phyloP scores from a whole-genome alignment of 2,888 invertebrate species.

The Thera britannica region DNA sequence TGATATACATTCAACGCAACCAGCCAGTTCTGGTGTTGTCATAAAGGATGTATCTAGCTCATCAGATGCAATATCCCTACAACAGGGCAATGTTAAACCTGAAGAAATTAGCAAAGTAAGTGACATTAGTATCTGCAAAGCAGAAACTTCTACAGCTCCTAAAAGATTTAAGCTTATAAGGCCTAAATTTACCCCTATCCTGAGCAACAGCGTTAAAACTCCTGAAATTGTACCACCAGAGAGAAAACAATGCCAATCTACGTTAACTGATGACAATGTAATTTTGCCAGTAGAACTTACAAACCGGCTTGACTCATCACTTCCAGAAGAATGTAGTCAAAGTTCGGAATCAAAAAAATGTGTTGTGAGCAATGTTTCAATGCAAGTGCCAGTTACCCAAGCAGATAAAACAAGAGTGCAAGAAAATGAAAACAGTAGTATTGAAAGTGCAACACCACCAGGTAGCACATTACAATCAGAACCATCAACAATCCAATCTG shows the following conservation, averaged over 20 bases:
- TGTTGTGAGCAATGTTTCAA: conserved; percentile 9
- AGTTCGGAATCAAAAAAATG: conserved; percentile 8
- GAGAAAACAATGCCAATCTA: conserved; percentile 70
- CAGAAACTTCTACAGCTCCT: conserved; percentile 76
- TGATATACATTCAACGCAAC: conserved; percentile 56
- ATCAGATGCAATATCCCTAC: conserved; percentile 71
- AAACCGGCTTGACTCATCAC: conserved; percentile 46
- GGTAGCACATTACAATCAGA: conserved; percentile 9
- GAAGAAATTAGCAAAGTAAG: conserved; percentile 78
- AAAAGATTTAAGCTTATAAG: conserved; percentile 80
- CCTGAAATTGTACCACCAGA: conserved; percentile 49
- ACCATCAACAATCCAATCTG: conserved; percentile 9
- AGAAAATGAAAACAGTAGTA: conserved; percentile 10
- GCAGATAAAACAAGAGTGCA: neutral
- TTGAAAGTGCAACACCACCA: conserved; percentile 12
- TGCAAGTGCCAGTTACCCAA: conserved; percentile 12
- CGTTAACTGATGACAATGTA: conserved; percentile 57
- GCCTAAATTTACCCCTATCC: conserved; percentile 65
- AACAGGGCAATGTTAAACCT: conserved; percentile 71
- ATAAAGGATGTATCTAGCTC: conserved; percentile 81
- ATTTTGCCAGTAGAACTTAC: conserved; percentile 41
- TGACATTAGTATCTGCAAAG: conserved; percentile 81
- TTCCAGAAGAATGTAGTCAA: conserved; percentile 37
- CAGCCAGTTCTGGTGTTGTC: conserved; percentile 60
- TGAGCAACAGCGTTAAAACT: conserved; percentile 54